Conservation (phyloP, 2,888 invertebrate species). For the Apomyelois bistriatella region DNA sequence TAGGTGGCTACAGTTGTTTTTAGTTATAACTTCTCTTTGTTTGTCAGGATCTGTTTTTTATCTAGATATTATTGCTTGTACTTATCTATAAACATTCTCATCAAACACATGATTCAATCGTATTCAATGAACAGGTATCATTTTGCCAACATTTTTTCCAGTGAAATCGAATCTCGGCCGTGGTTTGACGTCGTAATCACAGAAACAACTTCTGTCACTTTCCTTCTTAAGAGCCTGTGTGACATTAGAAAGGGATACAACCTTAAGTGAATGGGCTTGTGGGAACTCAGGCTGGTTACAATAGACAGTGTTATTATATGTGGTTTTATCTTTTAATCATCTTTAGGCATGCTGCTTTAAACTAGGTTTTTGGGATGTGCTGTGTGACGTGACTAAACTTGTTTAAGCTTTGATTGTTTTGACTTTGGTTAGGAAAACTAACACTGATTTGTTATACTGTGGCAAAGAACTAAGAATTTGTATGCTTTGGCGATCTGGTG, state of each 20-base stretch:
- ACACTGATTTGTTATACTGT: no score
- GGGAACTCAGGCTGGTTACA: constrained; percentile 42
- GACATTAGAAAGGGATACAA: constrained; percentile 35
- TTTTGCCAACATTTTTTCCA: constrained; percentile 23
- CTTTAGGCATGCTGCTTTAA: constrained; percentile 21
- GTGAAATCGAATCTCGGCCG: constrained; percentile 39
- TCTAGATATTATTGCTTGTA: constrained; percentile 1
- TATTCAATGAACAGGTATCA: constrained; percentile 8
- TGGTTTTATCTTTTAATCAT: constrained; percentile 36
- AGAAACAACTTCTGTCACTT: constrained; percentile 32
- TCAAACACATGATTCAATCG: not conserved
- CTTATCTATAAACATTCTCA: not conserved
- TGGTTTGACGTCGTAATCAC: constrained; percentile 22
- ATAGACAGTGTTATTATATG: constrained; percentile 37
- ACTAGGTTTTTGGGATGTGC: constrained; percentile 40
- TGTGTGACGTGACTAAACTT: not conserved
- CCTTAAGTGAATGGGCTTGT: constrained; percentile 37
- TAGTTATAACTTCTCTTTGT: no score
- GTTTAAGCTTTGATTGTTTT: constrained; percentile 1
- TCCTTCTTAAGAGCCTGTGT: constrained; percentile 26
- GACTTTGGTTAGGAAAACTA: not conserved
- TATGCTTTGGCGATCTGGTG: no score
- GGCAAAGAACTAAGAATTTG: no score
- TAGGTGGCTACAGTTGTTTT: no score
- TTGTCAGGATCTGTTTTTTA: not conserved